Percentiles rank a stretch among this genome's conserved stretches.
Conservation (phyloP, 2,113 vertebrate genomes). For the Lepisosteus oculatus region DNA sequence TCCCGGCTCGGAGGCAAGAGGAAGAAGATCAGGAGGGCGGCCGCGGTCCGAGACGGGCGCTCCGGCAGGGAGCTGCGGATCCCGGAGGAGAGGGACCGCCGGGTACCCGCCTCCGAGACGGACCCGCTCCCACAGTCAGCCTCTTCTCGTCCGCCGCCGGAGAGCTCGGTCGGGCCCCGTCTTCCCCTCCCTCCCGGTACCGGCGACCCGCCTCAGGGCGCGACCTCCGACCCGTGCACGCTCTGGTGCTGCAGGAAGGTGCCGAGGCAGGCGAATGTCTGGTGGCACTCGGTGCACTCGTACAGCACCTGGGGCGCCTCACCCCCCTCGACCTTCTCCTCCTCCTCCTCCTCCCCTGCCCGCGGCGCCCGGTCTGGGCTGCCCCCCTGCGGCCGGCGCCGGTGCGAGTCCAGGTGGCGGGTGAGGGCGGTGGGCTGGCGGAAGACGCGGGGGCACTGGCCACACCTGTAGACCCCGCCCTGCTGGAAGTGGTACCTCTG, state of each 20-base stretch:
- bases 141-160: too few relatives aligned
- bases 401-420: constrained; percentile 57
- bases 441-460: constrained; percentile 54
- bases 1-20: too few relatives aligned
- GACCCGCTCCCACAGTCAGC: too few relatives aligned
- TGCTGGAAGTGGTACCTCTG: constrained; percentile 64
- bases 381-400: constrained; percentile 26
- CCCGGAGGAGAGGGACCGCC: too few relatives aligned
- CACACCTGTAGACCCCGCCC: constrained; percentile 42
- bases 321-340: constrained; percentile 22
- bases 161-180: too few relatives aligned
- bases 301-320: constrained; percentile 47
- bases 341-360: constrained; percentile 36
- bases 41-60: too few relatives aligned
- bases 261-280: constrained; percentile 59
- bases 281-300: constrained; percentile 64
- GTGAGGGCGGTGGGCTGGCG: constrained; percentile 50
- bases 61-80: too few relatives aligned
- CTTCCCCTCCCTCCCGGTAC: too few relatives aligned
- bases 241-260: constrained; percentile 65
- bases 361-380: background rate
- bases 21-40: too few relatives aligned
- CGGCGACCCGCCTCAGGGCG: background rate
- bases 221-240: constrained; percentile 49
- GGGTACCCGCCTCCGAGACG: too few relatives aligned